A percentile compares a stretch with the other conserved stretches of the same genome.
Evolutionary conservation across 2,888 invertebrate genomes (phyloP).

Genomic region (Pandemis heparana): DNA sequence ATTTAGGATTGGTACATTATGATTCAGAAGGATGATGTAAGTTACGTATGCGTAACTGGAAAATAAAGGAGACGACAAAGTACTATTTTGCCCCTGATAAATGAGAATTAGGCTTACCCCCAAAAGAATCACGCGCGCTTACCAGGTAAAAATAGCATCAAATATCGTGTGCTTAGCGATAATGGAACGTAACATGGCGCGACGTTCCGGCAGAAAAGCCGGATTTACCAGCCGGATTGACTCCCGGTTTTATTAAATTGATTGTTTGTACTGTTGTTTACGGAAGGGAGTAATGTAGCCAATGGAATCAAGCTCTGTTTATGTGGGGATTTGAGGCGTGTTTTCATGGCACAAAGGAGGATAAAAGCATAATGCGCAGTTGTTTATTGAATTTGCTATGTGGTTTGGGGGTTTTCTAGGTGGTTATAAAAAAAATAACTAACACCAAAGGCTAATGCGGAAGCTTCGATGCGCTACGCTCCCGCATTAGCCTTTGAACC

Average conservation of each 20-base stretch:
- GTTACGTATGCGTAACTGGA: no score
- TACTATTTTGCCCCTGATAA: not conserved
- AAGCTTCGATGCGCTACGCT: no score
- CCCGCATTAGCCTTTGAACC: no score
- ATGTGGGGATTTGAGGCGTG: not conserved
- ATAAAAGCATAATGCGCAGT: no score
- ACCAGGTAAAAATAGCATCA: conserved; percentile 8
- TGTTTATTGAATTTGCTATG: no score
- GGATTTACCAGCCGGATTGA: conserved; percentile 9
- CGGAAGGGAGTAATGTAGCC: not conserved
- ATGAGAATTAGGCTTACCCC: not conserved
- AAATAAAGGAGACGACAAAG: not conserved
- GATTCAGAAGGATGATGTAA: no score
- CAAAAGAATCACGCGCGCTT: not conserved
- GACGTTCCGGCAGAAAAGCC: conserved; percentile 3
- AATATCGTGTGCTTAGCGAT: not conserved
- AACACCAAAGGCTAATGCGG: no score
- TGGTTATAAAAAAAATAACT: no score
- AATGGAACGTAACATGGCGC: not conserved
- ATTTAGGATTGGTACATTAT: no score
- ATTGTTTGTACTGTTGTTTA: conserved; percentile 10
- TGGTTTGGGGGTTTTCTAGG: no score
- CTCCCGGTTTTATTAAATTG: conserved; percentile 11
- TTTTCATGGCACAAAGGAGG: no score
- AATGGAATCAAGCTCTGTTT: not conserved